Base-by-base conservation (phyloP, 2,797 vertebrate genomes). In the Acanthopagrus latus region DNA sequence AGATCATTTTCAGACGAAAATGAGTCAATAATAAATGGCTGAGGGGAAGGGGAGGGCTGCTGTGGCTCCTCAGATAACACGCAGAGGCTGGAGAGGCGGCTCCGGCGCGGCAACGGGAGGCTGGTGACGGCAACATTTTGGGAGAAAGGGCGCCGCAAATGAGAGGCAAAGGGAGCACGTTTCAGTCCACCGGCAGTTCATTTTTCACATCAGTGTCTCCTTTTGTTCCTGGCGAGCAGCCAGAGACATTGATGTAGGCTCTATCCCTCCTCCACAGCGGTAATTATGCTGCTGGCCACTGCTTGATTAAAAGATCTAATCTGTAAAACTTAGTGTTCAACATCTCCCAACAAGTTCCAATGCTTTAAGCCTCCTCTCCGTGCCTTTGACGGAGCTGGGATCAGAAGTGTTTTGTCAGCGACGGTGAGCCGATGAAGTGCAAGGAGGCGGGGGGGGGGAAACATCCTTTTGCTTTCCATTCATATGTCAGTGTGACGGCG, bases 271-370 rank as follows among this genome's bases (percentile, higher is more conserved):
- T 89, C 86, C 88, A 86, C 82, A 87, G 82, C 21, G 48, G 85
- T 93, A 89, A 93, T 92, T 92, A 89, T 79, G 70, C 86, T 84
- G 86, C 88, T 58, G 88, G 88, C 87, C 87, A 88, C 60, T 46
- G 80, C 90, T 90, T 92, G 89, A 93, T 93, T 91, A 93, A 92
- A 89, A 92, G 90, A 93, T 91, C 87, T 91, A 90, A 92, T 93
- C 91, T 88, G 75, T 66, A 89, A 92, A 92, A 93, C 71, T 88
- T 82, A 74, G 84, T 89, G 91, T 92, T 86, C 74, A 78, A 88
- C 89, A 89, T 89, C 81, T 82, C 82, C 80, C 82, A 91, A 89
- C 87, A 90, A 82, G 84, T 90, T 76, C 54, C 69, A 78, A 10
- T 59, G 78, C 84, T 91, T 86, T 86, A 86, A 81, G 78, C 67